Percentiles rank a stretch among this genome's conserved stretches.
phyloP scores from a whole-genome alignment of 1,140 invertebrate species.

The Caenorhabditis inopinata region DNA sequence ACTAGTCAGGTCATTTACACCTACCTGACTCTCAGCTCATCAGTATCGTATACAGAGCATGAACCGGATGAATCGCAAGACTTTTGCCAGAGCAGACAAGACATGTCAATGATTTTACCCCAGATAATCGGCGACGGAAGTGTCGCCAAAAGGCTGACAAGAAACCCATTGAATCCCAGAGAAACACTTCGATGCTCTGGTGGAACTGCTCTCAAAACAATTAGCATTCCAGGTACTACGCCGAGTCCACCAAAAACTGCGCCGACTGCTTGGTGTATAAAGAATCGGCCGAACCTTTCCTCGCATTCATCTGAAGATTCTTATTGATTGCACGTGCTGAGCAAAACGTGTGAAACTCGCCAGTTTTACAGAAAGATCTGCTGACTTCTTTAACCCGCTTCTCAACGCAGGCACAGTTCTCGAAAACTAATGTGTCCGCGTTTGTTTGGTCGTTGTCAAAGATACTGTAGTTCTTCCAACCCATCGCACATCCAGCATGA shows the following conservation, averaged over 20 bases:
- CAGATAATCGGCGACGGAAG: slow-evolving; percentile 67
- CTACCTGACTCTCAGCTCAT: slow-evolving; percentile 54
- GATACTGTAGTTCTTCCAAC: slow-evolving; percentile 26
- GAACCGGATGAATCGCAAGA: slow-evolving; percentile 62
- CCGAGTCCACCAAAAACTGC: slow-evolving; percentile 59
- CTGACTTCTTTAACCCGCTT: slow-evolving; percentile 32
- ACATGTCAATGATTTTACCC: slow-evolving; percentile 66
- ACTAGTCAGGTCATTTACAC: neutral
- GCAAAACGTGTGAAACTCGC: no score
- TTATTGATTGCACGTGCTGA: neutral
- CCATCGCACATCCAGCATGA: slow-evolving; percentile 50
- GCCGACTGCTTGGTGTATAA: slow-evolving; percentile 45
- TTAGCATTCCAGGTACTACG: slow-evolving; percentile 64
- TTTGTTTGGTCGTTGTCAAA: slow-evolving; percentile 13
- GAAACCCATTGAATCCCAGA: slow-evolving; percentile 64
- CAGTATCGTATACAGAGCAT: slow-evolving; percentile 66
- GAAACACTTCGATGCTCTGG: slow-evolving; percentile 62
- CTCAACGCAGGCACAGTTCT: slow-evolving; percentile 30
- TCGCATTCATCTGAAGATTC: slow-evolving; percentile 30
- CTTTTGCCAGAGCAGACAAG: slow-evolving; percentile 66
- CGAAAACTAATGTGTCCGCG: neutral
- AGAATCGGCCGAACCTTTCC: slow-evolving; percentile 31
- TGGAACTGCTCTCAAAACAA: slow-evolving; percentile 63
- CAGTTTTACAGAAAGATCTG: slow-evolving; percentile 29
- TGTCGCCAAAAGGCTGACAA: slow-evolving; percentile 64